Conservation (phyloP, 1,140 invertebrate genomes). For the Nasonia giraulti region DNA sequence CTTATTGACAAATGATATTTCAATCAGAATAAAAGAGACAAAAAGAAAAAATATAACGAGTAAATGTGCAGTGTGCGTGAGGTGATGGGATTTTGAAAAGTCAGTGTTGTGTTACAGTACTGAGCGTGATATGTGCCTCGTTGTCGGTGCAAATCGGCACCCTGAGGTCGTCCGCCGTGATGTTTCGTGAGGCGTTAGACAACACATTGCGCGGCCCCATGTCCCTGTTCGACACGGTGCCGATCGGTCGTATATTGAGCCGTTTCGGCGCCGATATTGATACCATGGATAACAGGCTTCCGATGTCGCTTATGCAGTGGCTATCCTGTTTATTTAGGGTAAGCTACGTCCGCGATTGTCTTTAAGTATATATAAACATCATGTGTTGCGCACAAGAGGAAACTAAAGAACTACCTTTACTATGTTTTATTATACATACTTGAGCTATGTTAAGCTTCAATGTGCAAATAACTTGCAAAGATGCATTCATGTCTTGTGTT, state of each 20-base stretch:
- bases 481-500: constrained; percentile 43
- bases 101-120: constrained; percentile 75
- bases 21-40: background rate
- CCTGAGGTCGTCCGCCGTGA: constrained; percentile 80
- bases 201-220: constrained; percentile 83
- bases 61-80: constrained; percentile 45
- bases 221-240: constrained; percentile 91
- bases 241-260: constrained; percentile 88
- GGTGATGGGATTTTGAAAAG: constrained; percentile 57
- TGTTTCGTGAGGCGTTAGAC: constrained; percentile 81
- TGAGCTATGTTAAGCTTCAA: constrained; percentile 43
- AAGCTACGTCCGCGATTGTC: constrained; percentile 54
- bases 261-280: constrained; percentile 91
- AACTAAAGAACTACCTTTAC: background rate
- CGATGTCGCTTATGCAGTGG: constrained; percentile 82
- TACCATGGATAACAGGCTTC: constrained; percentile 84
- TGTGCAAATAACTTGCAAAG: constrained; percentile 42
- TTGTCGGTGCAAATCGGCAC: constrained; percentile 82
- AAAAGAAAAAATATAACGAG: background rate
- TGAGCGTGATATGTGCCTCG: constrained; percentile 81
- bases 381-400: constrained; percentile 6
- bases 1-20: background rate
- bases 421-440: constrained; percentile 24
- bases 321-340: constrained; percentile 76
- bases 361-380: constrained; percentile 1